phyloP scores from a whole-genome alignment of 2,888 invertebrate species.

The Andrena fulva region DNA sequence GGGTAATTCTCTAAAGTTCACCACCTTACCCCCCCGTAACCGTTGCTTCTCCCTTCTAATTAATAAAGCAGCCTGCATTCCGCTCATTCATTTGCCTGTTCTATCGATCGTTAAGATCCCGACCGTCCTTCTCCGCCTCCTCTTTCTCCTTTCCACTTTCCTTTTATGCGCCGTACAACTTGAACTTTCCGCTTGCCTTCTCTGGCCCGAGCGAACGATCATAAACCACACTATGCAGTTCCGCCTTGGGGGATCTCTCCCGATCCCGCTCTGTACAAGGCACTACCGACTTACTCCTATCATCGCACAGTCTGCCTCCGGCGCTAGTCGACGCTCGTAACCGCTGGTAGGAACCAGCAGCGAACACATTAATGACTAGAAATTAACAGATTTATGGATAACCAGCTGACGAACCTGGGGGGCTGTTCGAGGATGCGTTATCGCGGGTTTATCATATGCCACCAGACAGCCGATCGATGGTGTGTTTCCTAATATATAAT shows the following conservation, averaged over 20 bases:
- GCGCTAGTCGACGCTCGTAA: conserved; percentile 52
- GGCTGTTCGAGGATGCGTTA: conserved; percentile 52
- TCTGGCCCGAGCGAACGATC: conserved; percentile 18
- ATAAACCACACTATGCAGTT: conserved; percentile 47
- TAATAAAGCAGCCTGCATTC: conserved; percentile 97
- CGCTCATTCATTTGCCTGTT: conserved; percentile 86
- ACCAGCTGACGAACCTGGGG: conserved; percentile 61
- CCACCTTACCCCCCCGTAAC: conserved; percentile 92
- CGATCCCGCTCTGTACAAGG: conserved; percentile 48
- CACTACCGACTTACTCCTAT: conserved; percentile 67
- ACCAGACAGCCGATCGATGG: conserved; percentile 80
- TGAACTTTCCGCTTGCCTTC: conserved; percentile 26
- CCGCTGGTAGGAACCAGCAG: conserved; percentile 60
- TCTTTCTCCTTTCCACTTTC: conserved; percentile 43
- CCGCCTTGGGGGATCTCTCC: conserved; percentile 47
- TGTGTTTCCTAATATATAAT: conserved; percentile 66
- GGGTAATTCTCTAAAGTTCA: conserved; percentile 92
- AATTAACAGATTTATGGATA: conserved; percentile 59
- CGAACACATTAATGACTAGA: conserved; percentile 61
- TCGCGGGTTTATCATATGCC: conserved; percentile 71
- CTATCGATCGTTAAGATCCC: conserved; percentile 73
- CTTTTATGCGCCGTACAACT: conserved; percentile 43
- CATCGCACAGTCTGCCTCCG: conserved; percentile 58
- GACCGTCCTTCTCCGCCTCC: conserved; percentile 59
- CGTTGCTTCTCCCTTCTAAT: conserved; percentile 96